These are phyloP conservation scores for Synanthedon myopaeformis DNA, from an alignment of 2,888 invertebrate genomes.

Conservation along the genomic window DNA sequence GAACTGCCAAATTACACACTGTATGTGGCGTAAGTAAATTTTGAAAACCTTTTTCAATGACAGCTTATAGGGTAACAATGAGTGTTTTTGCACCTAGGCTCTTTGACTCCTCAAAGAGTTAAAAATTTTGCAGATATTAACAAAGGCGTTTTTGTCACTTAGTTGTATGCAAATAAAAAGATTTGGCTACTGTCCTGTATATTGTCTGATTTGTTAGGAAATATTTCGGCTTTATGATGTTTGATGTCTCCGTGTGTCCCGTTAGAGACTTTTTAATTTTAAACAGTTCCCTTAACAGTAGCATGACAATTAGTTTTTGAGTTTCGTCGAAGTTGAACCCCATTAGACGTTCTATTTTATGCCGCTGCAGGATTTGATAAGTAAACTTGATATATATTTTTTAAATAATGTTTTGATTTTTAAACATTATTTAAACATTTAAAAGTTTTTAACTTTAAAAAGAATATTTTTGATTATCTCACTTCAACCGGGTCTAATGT, in stretches of 20 bases:
- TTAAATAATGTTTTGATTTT: no score
- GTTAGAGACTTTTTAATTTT: constrained; percentile 27
- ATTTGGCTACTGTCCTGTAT: constrained; percentile 56
- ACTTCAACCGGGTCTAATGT: no score
- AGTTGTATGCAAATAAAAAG: constrained; percentile 67
- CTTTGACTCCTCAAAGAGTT: constrained; percentile 39
- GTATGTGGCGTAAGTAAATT: neutral
- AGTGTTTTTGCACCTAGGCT: constrained; percentile 32
- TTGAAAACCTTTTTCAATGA: neutral
- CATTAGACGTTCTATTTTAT: no score
- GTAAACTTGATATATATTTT: no score
- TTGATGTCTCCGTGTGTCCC: constrained; percentile 26
- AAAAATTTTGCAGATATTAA: constrained; percentile 40
- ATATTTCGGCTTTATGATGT: constrained; percentile 20
- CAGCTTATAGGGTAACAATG: constrained; percentile 11
- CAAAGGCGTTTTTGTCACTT: constrained; percentile 42
- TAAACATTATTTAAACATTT: no score
- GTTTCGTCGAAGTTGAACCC: no score
- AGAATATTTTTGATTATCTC: no score
- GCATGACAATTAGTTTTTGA: no score
- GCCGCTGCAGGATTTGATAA: no score
- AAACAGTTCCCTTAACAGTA: neutral
- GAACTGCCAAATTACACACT: constrained; percentile 16
- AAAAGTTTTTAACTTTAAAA: no score
- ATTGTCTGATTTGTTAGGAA: constrained; percentile 36